Evolutionary conservation across 2,113 vertebrate species (phyloP), one percentile per base, ranked within the genome.

Genomic region (Halichoerus grypus): DNA sequence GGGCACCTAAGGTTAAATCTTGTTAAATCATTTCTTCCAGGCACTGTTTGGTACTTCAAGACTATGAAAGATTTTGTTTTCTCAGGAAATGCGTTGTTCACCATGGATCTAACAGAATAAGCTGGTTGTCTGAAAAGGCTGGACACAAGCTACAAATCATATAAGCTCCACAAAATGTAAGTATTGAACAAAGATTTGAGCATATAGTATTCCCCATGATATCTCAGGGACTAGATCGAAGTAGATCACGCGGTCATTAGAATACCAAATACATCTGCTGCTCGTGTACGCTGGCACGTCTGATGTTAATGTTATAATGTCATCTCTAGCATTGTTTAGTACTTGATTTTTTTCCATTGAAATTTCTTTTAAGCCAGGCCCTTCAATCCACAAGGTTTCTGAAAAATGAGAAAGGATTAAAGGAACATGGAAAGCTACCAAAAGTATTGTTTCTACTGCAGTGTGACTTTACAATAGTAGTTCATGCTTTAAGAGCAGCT

Each of bases 11-110:
- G 39, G 46, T 91, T 91, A 81, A 59, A 94, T 81, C 57, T 92
- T 80, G 19, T 82, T 93, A 63, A 96, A 74, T 82, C 13, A 63
- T 96, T 90, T 97, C 76, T 97, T 83, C 19, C 57, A 94, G 80
- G 81, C 69, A 88, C 31, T 26, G n/a, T 77, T 71, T 57, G 53
- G 21, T 74, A 86, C 80, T 65, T 95, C 42, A 88, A 84, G 74
- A 88, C 53, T 51, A n/a, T 57, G 85, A 74, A 96, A 91, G 13
- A 93, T 71, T 71, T 59, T 9, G 0, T 91, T 89, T 97, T 82
- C 77, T 93, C 31, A 71, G 51, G 76, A 96, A 96, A 96, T 87
- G 16, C 83, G 63, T 87, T 94, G 69, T 71, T 92, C 33, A 94
- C 22, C n/a, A 51, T 31, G 71, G 39, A 85, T 55, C 89, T 91